Evolutionary conservation across 2,888 invertebrate species (phyloP).

Genomic region (Oasisia sp.): DNA sequence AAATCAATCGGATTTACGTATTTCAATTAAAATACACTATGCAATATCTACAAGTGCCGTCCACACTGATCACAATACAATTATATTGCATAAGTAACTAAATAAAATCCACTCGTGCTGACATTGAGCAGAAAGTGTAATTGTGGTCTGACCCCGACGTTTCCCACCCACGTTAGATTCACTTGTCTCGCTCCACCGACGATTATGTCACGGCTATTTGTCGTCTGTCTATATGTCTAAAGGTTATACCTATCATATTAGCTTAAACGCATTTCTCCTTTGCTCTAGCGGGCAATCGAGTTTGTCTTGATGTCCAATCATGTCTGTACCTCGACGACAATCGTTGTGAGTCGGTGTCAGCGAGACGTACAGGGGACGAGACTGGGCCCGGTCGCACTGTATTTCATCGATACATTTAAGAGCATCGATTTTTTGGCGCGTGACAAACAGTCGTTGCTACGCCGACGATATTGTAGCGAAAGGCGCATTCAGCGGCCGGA

Average conservation of each 20-base stretch:
- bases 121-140: background rate
- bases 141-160: background rate
- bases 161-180: background rate
- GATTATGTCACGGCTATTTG: background rate
- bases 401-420: slow-evolving; percentile 6
- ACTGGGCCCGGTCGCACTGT: background rate
- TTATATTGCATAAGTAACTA: background rate
- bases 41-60: too few species aligned
- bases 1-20: too few species aligned
- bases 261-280: background rate
- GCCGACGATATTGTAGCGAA: too few species aligned
- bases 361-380: background rate
- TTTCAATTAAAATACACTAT: too few species aligned
- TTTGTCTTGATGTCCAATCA: background rate
- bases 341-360: background rate
- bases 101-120: too few species aligned
- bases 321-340: background rate
- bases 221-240: background rate
- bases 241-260: background rate
- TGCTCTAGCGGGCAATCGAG: background rate
- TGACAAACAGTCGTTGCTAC: too few species aligned
- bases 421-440: background rate
- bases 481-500: too few species aligned
- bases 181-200: background rate
- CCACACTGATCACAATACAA: too few species aligned